Evolutionary conservation across 2,888 invertebrate species (phyloP).

Genomic region (Chesias legatella): DNA sequence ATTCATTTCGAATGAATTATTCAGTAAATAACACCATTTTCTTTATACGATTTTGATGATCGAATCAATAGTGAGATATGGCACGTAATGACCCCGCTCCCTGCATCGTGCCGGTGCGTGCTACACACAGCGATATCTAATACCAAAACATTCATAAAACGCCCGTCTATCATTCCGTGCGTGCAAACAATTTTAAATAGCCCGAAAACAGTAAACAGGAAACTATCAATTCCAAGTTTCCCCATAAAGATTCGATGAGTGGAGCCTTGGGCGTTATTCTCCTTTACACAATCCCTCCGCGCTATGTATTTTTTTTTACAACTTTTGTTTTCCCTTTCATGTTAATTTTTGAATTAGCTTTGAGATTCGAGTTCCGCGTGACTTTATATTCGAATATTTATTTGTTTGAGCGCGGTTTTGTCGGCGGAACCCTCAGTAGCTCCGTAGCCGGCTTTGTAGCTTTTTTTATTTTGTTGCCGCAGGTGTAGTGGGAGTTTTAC

Average conservation of each 20-base stretch:
- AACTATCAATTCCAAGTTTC: constrained; percentile 71
- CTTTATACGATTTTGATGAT: constrained; percentile 60
- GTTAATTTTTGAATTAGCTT: constrained; percentile 49
- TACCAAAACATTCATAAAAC: constrained; percentile 54
- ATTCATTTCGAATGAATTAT: constrained; percentile 67
- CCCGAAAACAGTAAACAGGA: constrained; percentile 67
- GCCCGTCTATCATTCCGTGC: constrained; percentile 59
- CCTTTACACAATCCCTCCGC: constrained; percentile 47
- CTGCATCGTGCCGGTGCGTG: constrained; percentile 68
- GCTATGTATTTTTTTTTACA: constrained; percentile 50
- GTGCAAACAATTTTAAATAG: constrained; percentile 68
- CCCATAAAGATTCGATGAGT: constrained; percentile 69
- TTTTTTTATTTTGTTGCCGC: constrained; percentile 77
- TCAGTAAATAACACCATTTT: constrained; percentile 66
- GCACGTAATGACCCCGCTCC: constrained; percentile 54
- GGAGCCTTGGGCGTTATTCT: constrained; percentile 51
- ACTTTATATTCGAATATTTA: constrained; percentile 45
- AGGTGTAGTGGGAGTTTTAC: constrained; percentile 83
- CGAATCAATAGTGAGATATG: constrained; percentile 54
- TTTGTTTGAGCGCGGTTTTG: constrained; percentile 57
- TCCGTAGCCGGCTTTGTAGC: constrained; percentile 72
- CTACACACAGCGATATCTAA: constrained; percentile 46
- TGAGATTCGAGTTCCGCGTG: constrained; percentile 41
- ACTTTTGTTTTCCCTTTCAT: constrained; percentile 50
- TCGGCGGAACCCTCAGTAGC: constrained; percentile 51